Percentiles rank a stretch among this genome's conserved stretches.
These are phyloP conservation scores for Anabas testudineus DNA, from an alignment of 2,797 vertebrate species.

Conservation along the genomic window DNA sequence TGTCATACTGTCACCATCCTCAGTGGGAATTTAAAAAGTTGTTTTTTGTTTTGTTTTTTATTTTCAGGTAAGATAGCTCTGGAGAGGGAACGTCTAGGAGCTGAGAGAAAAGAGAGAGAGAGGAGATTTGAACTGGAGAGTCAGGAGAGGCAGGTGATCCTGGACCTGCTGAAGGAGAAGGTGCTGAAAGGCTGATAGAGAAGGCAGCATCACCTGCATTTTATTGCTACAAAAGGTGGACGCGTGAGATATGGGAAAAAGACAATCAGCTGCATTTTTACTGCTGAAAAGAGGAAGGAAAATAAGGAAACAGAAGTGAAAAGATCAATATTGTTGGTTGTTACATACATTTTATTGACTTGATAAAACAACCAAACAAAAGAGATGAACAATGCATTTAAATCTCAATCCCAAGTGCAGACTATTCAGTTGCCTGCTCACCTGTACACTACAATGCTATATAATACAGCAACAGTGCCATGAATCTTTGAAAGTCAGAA, in stretches of 20 bases:
- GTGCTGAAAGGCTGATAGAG: constrained; percentile 78
- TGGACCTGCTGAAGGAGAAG: constrained; percentile 85
- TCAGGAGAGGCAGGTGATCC: constrained; percentile 86
- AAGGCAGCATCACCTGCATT: constrained; percentile 15
- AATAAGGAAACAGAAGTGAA: constrained; percentile 28
- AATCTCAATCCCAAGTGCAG: no score
- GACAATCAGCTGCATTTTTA: background rate
- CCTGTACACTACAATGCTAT: no score
- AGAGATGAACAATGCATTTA: constrained; percentile 5
- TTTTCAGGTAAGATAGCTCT: constrained; percentile 80
- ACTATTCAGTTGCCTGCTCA: no score
- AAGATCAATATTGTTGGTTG: constrained; percentile 6
- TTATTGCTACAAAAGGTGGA: background rate
- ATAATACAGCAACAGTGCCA: no score
- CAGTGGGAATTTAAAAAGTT: background rate
- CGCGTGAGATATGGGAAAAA: background rate
- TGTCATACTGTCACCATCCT: background rate
- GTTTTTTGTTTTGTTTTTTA: background rate
- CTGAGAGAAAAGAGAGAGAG: constrained; percentile 83
- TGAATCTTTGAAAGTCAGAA: no score
- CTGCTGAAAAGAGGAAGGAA: constrained; percentile 12
- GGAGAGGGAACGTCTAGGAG: constrained; percentile 83
- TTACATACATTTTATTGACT: background rate
- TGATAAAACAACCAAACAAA: background rate
- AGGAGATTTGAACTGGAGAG: constrained; percentile 85